Percentiles rank a stretch among this genome's conserved stretches.
These are phyloP conservation scores for Ametastegia equiseti DNA, from an alignment of 2,888 invertebrate genomes.

Conservation along the genomic window DNA sequence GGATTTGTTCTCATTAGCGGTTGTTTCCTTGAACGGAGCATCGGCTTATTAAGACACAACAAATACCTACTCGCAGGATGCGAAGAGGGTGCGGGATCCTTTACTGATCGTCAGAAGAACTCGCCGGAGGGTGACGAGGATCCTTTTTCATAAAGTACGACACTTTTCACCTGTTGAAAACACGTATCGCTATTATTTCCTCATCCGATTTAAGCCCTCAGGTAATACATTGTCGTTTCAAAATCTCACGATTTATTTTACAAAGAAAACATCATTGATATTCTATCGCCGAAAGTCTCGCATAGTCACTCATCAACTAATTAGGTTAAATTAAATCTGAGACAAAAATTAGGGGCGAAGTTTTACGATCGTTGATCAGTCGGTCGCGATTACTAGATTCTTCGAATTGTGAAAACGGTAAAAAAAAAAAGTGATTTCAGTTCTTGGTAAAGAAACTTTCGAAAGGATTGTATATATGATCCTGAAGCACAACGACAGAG, in stretches of 20 bases:
- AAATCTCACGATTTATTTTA: background rate
- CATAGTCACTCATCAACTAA: background rate
- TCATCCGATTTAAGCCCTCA: background rate
- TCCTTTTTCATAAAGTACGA: constrained; percentile 51
- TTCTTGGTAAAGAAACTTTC: background rate
- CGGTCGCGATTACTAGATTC: background rate
- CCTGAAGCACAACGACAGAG: background rate
- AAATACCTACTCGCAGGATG: background rate
- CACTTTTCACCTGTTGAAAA: constrained; percentile 67
- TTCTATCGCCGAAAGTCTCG: background rate
- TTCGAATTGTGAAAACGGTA: background rate
- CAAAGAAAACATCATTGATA: background rate
- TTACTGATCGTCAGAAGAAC: background rate
- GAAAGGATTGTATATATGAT: constrained; percentile 6
- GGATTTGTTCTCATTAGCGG: constrained; percentile 40
- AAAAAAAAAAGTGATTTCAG: background rate
- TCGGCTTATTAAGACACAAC: constrained; percentile 47
- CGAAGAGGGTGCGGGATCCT: constrained; percentile 16
- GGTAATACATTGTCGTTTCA: background rate
- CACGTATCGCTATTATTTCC: constrained; percentile 53
- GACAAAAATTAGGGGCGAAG: background rate
- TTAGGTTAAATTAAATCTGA: background rate
- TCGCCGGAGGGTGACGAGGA: background rate
- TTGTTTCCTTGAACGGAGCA: constrained; percentile 45
- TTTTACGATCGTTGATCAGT: background rate